phyloP scores from a whole-genome alignment of 1,140 invertebrate genomes.

The Asobara japonica region DNA sequence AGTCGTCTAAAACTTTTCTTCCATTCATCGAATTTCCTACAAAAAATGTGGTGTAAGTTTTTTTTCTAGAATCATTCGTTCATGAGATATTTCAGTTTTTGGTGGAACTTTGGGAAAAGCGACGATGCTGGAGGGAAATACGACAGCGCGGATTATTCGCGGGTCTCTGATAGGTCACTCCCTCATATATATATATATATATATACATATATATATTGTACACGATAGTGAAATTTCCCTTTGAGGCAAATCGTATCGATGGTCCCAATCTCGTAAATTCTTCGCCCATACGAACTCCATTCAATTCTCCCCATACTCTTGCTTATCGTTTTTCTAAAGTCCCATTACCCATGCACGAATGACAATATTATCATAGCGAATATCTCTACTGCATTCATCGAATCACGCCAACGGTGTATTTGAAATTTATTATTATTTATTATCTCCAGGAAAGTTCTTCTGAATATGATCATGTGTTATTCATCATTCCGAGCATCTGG shows the following conservation, averaged over 20 bases:
- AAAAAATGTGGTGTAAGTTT: no score
- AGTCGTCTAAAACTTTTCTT: no score
- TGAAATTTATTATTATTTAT: slow-evolving; percentile 34
- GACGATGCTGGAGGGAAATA: no score
- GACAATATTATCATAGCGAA: slow-evolving; percentile 33
- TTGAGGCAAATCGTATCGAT: slow-evolving; percentile 30
- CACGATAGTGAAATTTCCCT: slow-evolving; percentile 32
- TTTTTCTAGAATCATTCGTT: no score
- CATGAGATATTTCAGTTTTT: no score
- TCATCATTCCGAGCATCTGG: not conserved
- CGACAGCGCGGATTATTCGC: no score
- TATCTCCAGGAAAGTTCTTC: not conserved
- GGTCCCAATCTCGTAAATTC: slow-evolving; percentile 34
- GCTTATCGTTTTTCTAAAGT: not conserved
- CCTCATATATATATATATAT: no score
- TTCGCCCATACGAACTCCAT: slow-evolving; percentile 13
- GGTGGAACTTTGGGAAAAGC: no score
- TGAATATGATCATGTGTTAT: not conserved
- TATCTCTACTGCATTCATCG: slow-evolving; percentile 30
- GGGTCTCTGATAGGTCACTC: no score
- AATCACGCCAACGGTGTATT: slow-evolving; percentile 11
- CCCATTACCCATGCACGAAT: slow-evolving; percentile 29
- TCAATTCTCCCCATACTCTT: not conserved
- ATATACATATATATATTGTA: no score
- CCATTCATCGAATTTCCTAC: no score